Evolutionary conservation across 2,888 invertebrate species (phyloP).

Genomic region (Priocnemis perturbator): DNA sequence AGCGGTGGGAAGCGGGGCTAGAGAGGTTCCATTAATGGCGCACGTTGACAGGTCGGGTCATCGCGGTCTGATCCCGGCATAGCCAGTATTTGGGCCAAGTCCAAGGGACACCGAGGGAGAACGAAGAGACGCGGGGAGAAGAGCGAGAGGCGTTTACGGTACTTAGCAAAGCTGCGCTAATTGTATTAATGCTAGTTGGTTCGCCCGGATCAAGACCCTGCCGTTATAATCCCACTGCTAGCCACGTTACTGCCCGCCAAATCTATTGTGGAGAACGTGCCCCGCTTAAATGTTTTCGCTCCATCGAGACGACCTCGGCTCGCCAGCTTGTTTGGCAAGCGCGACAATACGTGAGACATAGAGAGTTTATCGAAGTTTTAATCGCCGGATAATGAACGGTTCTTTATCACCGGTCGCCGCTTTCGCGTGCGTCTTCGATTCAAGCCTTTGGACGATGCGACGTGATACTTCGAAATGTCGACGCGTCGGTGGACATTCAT

Average conservation of each 20-base stretch:
- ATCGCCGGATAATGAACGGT: slow-evolving; percentile 2
- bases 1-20: too few species aligned
- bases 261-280: slow-evolving; percentile 58
- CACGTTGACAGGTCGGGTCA: slow-evolving; percentile 36
- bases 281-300: slow-evolving; percentile 45
- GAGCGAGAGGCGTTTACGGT: slow-evolving; percentile 59
- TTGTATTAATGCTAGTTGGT: slow-evolving; percentile 73
- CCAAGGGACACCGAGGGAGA: slow-evolving; percentile 58
- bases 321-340: slow-evolving; percentile 7
- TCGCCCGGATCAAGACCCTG: slow-evolving; percentile 63
- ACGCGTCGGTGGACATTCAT: too few species aligned
- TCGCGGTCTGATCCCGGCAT: slow-evolving; percentile 37
- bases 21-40: slow-evolving; percentile 41
- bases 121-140: slow-evolving; percentile 23
- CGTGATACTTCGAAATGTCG: too few species aligned
- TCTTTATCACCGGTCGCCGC: too few species aligned
- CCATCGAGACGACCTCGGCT: slow-evolving; percentile 1
- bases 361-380: slow-evolving; percentile 3
- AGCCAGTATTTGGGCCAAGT: slow-evolving; percentile 68
- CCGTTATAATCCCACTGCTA: slow-evolving; percentile 65
- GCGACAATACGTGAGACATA: slow-evolving; percentile 2
- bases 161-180: slow-evolving; percentile 72
- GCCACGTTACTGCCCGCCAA: slow-evolving; percentile 53
- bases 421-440: too few species aligned
- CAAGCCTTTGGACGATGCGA: too few species aligned